Conservation (phyloP, 2,888 invertebrate species). For the Limenitis arthemis region DNA sequence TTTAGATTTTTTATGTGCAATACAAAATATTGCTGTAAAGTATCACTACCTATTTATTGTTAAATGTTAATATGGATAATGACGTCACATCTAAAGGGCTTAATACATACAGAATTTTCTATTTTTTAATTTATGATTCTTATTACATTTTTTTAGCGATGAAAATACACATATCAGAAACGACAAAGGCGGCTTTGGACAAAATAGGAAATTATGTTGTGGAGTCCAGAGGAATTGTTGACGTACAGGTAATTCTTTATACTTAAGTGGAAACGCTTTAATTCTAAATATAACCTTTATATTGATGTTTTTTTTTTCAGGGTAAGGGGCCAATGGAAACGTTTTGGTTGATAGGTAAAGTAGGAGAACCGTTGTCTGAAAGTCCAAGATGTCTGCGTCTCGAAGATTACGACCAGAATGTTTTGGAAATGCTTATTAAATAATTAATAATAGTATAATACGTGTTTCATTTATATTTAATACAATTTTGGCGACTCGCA, state of each 20-base stretch:
- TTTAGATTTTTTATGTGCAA: too few species aligned
- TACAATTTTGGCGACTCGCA: too few species aligned
- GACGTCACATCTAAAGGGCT: too few species aligned
- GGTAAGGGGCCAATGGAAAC: constrained; percentile 72
- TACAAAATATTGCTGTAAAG: too few species aligned
- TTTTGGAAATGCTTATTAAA: constrained; percentile 52
- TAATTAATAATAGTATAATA: background rate
- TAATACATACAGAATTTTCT: too few species aligned
- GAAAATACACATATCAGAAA: constrained; percentile 73
- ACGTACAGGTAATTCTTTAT: constrained; percentile 25
- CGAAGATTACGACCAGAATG: constrained; percentile 53
- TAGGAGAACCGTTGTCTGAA: constrained; percentile 40
- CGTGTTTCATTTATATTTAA: background rate
- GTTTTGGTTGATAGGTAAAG: constrained; percentile 65
- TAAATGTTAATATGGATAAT: too few species aligned
- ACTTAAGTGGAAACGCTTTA: background rate
- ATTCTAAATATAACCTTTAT: too few species aligned
- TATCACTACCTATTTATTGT: too few species aligned
- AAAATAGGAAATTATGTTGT: constrained; percentile 59
- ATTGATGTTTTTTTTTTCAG: constrained; percentile 35
- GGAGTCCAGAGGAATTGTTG: constrained; percentile 54
- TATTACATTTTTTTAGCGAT: constrained; percentile 64
- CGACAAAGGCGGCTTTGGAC: constrained; percentile 69
- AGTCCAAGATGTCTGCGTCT: constrained; percentile 45
- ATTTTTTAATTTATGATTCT: too few species aligned